These are phyloP conservation scores for Colinus virginianus DNA, from an alignment of 2,113 vertebrate species.

Conservation along the genomic window DNA sequence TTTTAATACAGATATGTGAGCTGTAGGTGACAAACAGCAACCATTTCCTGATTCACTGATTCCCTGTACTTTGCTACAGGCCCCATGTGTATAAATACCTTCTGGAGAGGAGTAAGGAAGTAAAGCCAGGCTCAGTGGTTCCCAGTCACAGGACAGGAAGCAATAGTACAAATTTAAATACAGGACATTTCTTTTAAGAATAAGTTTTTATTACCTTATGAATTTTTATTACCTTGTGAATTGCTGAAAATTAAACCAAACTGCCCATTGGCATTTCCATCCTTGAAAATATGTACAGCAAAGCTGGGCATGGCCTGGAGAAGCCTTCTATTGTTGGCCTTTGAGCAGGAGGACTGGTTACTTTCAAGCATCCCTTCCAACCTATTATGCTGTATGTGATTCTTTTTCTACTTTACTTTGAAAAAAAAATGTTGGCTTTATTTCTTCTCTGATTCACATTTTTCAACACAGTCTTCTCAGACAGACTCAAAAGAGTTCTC, in stretches of 20 bases:
- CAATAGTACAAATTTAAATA: not conserved
- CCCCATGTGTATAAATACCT: no score
- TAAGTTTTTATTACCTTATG: not conserved
- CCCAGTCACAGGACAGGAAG: not conserved
- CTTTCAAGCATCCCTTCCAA: not conserved
- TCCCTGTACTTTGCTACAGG: not conserved
- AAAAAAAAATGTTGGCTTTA: not conserved
- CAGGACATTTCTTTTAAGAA: not conserved
- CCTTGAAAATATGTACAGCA: not conserved
- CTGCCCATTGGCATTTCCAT: not conserved
- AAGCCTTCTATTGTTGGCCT: not conserved
- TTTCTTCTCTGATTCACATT: not conserved
- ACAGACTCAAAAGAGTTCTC: not conserved
- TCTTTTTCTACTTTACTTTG: not conserved
- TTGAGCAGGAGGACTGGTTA: not conserved
- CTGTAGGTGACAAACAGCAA: not conserved
- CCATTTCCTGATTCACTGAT: not conserved
- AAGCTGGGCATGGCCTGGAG: fast-evolving
- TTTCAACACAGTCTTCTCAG: not conserved
- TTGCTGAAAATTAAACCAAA: not conserved
- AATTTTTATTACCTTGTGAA: not conserved
- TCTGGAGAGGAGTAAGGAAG: not conserved
- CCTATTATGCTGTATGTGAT: not conserved
- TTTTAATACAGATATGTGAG: not conserved
- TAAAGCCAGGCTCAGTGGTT: not conserved